These are phyloP conservation scores for Piezodorus guildinii DNA, from an alignment of 1,140 invertebrate species.

Conservation along the genomic window DNA sequence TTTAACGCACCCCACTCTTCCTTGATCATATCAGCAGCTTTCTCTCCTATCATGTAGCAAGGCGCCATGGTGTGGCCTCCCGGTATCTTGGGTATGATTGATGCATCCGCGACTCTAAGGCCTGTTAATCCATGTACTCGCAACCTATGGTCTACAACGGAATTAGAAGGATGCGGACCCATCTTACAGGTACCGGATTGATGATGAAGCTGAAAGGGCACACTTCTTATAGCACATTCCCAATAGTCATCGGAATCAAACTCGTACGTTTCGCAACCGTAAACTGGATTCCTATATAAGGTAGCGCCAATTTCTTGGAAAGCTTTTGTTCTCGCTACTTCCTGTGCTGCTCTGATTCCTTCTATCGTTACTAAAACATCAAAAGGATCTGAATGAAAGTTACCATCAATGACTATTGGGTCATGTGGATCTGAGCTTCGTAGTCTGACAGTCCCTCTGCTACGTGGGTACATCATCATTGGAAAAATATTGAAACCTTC, in stretches of 20 bases:
- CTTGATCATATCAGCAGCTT: too few species aligned
- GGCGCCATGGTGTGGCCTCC: slow-evolving; percentile 34
- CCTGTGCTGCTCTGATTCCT: slow-evolving; percentile 40
- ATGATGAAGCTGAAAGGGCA: slow-evolving; percentile 42
- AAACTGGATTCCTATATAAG: neutral
- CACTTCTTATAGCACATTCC: slow-evolving; percentile 42
- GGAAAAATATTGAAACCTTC: slow-evolving; percentile 27
- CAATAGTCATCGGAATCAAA: slow-evolving; percentile 48
- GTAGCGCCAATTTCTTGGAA: slow-evolving; percentile 39
- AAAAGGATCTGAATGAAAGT: slow-evolving; percentile 34
- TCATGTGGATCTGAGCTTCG: slow-evolving; percentile 45
- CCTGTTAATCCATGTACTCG: slow-evolving; percentile 34
- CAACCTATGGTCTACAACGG: slow-evolving; percentile 38
- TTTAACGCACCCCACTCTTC: neutral
- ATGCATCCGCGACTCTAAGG: slow-evolving; percentile 34
- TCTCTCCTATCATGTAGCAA: slow-evolving; percentile 41
- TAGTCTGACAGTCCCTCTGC: slow-evolving; percentile 42
- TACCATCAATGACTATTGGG: slow-evolving; percentile 45
- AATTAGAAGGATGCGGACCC: slow-evolving; percentile 38
- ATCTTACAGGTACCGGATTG: slow-evolving; percentile 45
- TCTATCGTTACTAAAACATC: slow-evolving; percentile 32
- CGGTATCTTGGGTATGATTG: slow-evolving; percentile 32
- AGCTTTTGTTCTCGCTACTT: slow-evolving; percentile 41
- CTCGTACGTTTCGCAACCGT: slow-evolving; percentile 35
- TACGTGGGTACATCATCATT: slow-evolving; percentile 42